Evolutionary conservation across 2,888 invertebrate genomes (phyloP).

Genomic region (Cataglyphis livida): DNA sequence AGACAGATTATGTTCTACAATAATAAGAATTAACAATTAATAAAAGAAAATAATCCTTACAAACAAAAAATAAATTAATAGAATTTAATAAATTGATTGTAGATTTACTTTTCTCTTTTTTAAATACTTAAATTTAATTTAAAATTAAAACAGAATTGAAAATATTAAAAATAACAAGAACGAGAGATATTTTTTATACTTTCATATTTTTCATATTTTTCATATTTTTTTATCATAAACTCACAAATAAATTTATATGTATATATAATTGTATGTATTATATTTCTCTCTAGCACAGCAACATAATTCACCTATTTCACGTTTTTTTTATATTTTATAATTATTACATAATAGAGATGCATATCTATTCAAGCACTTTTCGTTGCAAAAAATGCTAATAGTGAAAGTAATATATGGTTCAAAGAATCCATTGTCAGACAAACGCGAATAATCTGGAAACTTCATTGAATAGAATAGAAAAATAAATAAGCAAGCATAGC

Average conservation of each 20-base stretch:
- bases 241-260: neutral
- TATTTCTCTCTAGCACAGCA: neutral
- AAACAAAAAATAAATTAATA: neutral
- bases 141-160: neutral
- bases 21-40: constrained; percentile 37
- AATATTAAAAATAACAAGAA: neutral
- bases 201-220: constrained; percentile 14
- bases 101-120: neutral
- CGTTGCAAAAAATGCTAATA: constrained; percentile 33
- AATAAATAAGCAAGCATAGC: constrained; percentile 34
- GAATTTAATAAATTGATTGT: neutral
- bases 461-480: constrained; percentile 1
- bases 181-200: constrained; percentile 2
- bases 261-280: neutral
- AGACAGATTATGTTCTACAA: constrained; percentile 29
- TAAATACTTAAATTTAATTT: neutral
- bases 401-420: constrained; percentile 62
- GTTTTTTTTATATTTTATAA: neutral
- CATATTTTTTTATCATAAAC: neutral
- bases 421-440: constrained; percentile 50
- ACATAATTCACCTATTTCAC: neutral
- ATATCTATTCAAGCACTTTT: constrained; percentile 16
- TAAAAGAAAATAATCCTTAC: neutral
- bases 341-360: neutral
- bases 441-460: constrained; percentile 39